A percentile compares a stretch with the other conserved stretches of the same genome.
These are phyloP conservation scores for Peromyscus aztecus DNA, from an alignment of 2,797 vertebrate genomes.

Conservation along the genomic window DNA sequence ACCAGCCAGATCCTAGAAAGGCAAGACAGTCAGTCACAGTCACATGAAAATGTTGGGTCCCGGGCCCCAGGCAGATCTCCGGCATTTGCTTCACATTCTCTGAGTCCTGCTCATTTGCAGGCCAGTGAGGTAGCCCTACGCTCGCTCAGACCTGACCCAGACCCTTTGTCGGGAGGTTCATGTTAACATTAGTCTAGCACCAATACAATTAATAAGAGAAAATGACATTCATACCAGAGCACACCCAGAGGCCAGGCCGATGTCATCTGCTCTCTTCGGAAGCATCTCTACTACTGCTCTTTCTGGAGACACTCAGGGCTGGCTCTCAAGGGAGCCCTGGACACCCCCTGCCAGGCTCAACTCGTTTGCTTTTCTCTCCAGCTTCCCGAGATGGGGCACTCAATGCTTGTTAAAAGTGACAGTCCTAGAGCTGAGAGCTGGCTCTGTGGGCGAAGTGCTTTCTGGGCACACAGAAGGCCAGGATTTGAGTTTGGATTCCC, in stretches of 20 bases:
- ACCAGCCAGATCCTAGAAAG: conserved; percentile 61
- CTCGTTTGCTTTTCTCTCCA: conserved; percentile 32
- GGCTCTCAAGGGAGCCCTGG: neutral
- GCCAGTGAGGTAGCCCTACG: neutral
- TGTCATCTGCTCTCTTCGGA: neutral
- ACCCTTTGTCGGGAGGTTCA: conserved; percentile 24
- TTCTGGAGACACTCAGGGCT: neutral
- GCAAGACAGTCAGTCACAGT: neutral
- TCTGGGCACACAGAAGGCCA: neutral
- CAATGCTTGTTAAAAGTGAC: conserved; percentile 17
- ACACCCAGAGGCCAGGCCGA: conserved; percentile 47
- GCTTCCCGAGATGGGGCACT: conserved; percentile 1
- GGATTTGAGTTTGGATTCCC: neutral
- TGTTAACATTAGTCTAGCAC: conserved; percentile 58
- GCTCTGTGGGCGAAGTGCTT: neutral
- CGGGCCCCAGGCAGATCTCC: neutral
- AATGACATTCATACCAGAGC: too few relatives aligned
- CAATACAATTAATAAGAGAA: conserved; percentile 70
- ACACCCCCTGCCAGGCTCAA: neutral
- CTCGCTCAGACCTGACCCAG: neutral
- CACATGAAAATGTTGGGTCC: neutral
- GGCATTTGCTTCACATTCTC: neutral
- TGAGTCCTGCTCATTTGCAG: neutral
- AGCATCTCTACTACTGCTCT: conserved; percentile 17
- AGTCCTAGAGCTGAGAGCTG: neutral